Conservation (phyloP, 2,888 invertebrate species). For the Nomada lathburiana region DNA sequence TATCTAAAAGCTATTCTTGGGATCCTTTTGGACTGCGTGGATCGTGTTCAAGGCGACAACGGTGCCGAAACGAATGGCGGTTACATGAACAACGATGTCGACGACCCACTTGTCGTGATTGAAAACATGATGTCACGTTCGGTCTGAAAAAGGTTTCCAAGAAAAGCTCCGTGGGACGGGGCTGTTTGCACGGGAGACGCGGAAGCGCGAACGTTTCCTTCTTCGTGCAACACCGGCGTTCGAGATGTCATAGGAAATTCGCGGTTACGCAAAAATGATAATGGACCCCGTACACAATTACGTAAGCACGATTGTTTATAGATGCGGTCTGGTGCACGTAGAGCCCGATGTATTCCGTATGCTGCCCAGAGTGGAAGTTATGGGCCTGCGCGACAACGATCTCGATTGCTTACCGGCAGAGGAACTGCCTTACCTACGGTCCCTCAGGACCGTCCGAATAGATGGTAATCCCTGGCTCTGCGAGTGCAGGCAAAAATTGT, state of each 20-base stretch:
- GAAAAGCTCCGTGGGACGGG: conserved; percentile 34
- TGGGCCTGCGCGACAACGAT: conserved; percentile 76
- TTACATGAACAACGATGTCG: conserved; percentile 54
- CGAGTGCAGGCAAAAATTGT: conserved; percentile 68
- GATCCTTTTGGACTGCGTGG: background rate
- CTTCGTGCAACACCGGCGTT: conserved; percentile 9
- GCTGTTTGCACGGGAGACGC: conserved; percentile 41
- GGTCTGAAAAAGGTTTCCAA: conserved; percentile 15
- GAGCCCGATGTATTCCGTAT: conserved; percentile 72
- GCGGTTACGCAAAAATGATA: conserved; percentile 45
- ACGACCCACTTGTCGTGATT: conserved; percentile 45
- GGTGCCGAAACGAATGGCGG: background rate
- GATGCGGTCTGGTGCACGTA: conserved; percentile 69
- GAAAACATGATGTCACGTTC: conserved; percentile 45
- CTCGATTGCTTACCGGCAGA: conserved; percentile 76
- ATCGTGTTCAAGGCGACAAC: background rate
- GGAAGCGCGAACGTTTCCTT: conserved; percentile 38
- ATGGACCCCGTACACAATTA: background rate
- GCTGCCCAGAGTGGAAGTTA: conserved; percentile 65
- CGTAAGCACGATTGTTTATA: conserved; percentile 31
- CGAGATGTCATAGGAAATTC: conserved; percentile 14
- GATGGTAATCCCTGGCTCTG: conserved; percentile 78
- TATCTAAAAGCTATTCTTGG: background rate
- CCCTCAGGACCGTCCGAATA: conserved; percentile 69
- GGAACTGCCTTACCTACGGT: conserved; percentile 61